Conservation (phyloP, 2,888 invertebrate species). For the Morinoia aosen region DNA sequence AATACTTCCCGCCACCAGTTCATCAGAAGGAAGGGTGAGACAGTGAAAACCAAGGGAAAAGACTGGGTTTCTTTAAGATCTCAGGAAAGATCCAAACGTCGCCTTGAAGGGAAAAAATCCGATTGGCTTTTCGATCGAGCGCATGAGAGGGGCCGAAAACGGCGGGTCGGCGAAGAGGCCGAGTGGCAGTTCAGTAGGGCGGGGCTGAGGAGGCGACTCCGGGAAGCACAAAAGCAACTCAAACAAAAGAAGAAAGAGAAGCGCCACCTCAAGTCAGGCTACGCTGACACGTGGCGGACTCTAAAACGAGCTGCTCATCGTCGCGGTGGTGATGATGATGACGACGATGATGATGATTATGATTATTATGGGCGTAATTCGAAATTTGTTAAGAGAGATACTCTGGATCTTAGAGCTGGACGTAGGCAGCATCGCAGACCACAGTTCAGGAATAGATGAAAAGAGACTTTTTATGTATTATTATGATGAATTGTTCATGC, state of each 20-base stretch:
- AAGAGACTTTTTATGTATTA: neutral
- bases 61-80: neutral
- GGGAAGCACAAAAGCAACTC: constrained; percentile 37
- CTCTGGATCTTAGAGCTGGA: neutral
- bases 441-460: neutral
- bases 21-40: constrained; percentile 64
- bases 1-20: constrained; percentile 62
- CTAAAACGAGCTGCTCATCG: constrained; percentile 14
- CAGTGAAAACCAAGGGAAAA: neutral
- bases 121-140: constrained; percentile 25
- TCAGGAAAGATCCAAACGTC: constrained; percentile 8
- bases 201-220: neutral
- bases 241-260: constrained; percentile 8
- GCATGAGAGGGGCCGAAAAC: constrained; percentile 23
- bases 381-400: constrained; percentile 7
- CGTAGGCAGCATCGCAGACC: neutral
- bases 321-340: constrained; percentile 6
- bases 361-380: constrained; percentile 46
- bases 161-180: constrained; percentile 28
- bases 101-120: neutral
- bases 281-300: constrained; percentile 23
- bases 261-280: constrained; percentile 17
- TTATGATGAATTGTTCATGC: neutral
- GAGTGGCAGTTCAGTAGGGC: constrained; percentile 63
- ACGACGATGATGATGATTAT: constrained; percentile 41